Evolutionary conservation across 2,797 vertebrate species (phyloP).

Genomic region (Notamacropus eugenii): DNA sequence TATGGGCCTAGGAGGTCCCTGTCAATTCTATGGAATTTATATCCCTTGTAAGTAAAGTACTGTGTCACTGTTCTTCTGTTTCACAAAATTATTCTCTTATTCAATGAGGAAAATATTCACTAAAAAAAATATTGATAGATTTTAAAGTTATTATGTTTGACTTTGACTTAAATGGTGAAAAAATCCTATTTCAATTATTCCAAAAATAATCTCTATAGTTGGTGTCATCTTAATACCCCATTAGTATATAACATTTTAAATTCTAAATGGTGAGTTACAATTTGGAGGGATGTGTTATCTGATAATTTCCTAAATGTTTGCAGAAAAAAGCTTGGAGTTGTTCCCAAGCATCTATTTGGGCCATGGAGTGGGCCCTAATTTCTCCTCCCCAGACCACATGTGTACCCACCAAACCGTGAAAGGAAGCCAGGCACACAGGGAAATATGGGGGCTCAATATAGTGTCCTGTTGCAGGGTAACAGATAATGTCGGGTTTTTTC

Average conservation of each 20-base stretch:
- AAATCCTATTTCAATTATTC: neutral
- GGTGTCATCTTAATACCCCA: neutral
- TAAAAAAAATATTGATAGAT: neutral
- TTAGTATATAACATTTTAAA: conserved; percentile 12
- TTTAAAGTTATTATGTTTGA: neutral
- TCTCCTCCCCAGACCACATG: conserved; percentile 90
- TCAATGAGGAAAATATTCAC: neutral
- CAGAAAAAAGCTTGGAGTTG: conserved; percentile 89
- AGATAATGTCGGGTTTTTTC: conserved; percentile 87
- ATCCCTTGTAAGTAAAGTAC: no score
- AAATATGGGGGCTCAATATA: conserved; percentile 91
- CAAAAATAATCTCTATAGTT: conserved; percentile 1
- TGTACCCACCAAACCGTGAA: conserved; percentile 82
- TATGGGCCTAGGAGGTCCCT: neutral
- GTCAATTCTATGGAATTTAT: neutral
- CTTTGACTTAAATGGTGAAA: conserved; percentile 16
- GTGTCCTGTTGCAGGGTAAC: conserved; percentile 90
- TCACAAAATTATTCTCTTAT: neutral
- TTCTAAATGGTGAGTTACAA: conserved; percentile 56
- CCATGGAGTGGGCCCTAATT: conserved; percentile 87
- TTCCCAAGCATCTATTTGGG: conserved; percentile 91
- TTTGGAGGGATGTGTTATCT: conserved; percentile 38
- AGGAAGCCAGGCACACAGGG: conserved; percentile 84
- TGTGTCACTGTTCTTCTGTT: neutral
- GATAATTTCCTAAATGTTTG: conserved; percentile 82